Percentiles rank a stretch among this genome's conserved stretches.
phyloP scores from a whole-genome alignment of 2,888 invertebrate species.

The Byasa hedistus region DNA sequence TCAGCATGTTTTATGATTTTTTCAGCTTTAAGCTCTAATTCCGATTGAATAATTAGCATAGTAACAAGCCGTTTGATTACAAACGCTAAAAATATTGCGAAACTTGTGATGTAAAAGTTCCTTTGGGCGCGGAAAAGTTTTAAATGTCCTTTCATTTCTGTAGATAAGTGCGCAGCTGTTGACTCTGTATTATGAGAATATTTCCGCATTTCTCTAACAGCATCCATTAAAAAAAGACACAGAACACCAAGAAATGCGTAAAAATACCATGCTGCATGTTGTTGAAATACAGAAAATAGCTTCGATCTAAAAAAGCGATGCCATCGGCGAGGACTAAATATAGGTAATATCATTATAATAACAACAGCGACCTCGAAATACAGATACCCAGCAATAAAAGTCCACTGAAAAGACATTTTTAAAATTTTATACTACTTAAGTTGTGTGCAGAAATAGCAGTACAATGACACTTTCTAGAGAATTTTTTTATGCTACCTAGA shows the following conservation, averaged over 20 bases:
- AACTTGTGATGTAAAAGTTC: slow-evolving; percentile 90
- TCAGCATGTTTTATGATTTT: slow-evolving; percentile 85
- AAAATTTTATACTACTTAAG: not conserved
- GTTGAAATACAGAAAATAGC: slow-evolving; percentile 81
- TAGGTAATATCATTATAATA: slow-evolving; percentile 82
- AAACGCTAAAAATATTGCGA: slow-evolving; percentile 85
- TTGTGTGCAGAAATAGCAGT: not conserved
- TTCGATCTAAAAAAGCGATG: slow-evolving; percentile 86
- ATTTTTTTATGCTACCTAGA: no score
- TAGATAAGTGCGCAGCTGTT: slow-evolving; percentile 72
- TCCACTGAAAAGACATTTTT: slow-evolving; percentile 90
- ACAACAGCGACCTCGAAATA: slow-evolving; percentile 85
- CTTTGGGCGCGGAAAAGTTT: slow-evolving; percentile 88
- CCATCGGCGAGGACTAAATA: slow-evolving; percentile 88
- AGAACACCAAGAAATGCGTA: slow-evolving; percentile 80
- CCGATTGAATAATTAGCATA: slow-evolving; percentile 83
- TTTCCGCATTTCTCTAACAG: slow-evolving; percentile 85
- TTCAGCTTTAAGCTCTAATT: slow-evolving; percentile 80
- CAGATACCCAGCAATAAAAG: slow-evolving; percentile 85
- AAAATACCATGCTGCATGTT: slow-evolving; percentile 84
- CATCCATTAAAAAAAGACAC: slow-evolving; percentile 83
- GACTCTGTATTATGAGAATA: slow-evolving; percentile 77
- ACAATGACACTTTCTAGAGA: not conserved
- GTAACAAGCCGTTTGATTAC: slow-evolving; percentile 83
- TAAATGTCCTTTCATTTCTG: slow-evolving; percentile 84